Conservation (phyloP, 2,888 invertebrate genomes). For the Biston stratarius region DNA sequence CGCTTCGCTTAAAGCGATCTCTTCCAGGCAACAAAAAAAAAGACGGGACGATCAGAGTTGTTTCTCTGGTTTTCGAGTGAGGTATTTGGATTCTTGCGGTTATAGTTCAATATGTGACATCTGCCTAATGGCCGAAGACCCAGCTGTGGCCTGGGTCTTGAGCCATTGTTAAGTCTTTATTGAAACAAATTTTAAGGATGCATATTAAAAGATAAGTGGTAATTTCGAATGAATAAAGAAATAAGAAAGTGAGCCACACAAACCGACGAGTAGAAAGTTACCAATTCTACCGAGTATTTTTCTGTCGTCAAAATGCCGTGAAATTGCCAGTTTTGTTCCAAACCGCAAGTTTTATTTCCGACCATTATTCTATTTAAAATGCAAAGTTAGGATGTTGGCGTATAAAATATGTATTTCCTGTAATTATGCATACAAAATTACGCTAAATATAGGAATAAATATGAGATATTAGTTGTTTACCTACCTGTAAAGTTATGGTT, state of each 20-base stretch:
- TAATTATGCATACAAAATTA: constrained; percentile 10
- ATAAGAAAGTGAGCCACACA: constrained; percentile 80
- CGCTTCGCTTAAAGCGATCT: too few species aligned
- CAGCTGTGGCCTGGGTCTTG: constrained; percentile 53
- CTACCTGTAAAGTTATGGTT: not conserved
- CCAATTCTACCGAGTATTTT: constrained; percentile 51
- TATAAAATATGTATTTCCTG: constrained; percentile 29
- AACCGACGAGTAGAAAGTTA: constrained; percentile 72
- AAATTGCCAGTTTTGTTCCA: constrained; percentile 71
- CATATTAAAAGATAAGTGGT: constrained; percentile 44
- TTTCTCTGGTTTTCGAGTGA: too few species aligned
- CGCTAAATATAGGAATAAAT: constrained; percentile 14
- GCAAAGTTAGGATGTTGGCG: constrained; percentile 35
- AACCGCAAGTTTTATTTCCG: constrained; percentile 68
- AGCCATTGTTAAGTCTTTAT: constrained; percentile 55
- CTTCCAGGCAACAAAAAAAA: too few species aligned
- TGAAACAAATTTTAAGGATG: too few species aligned
- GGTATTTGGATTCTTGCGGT: constrained; percentile 55
- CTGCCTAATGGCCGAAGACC: constrained; percentile 77
- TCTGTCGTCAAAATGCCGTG: constrained; percentile 69
- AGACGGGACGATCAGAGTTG: too few species aligned
- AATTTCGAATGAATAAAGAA: constrained; percentile 73
- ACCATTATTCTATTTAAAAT: constrained; percentile 48
- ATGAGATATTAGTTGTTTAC: constrained; percentile 7
- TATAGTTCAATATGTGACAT: constrained; percentile 63